Evolutionary conservation across 1,140 invertebrate genomes (phyloP).

Genomic region (Trachymyrmex septentrionalis): DNA sequence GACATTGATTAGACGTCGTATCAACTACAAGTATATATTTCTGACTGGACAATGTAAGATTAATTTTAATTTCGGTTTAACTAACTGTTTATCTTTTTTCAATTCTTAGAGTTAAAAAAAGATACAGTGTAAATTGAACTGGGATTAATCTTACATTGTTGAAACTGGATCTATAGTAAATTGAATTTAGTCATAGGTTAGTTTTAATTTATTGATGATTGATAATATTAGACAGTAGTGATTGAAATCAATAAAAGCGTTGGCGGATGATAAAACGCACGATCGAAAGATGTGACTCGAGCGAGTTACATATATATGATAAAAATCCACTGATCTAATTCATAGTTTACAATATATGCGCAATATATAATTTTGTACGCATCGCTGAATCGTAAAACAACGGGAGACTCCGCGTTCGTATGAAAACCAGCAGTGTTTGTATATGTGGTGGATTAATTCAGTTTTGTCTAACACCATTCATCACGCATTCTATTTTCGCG

Average conservation of each 20-base stretch:
- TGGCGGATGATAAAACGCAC: background rate
- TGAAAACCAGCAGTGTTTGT: background rate
- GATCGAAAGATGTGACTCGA: constrained; percentile 5
- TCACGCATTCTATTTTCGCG: constrained; percentile 46
- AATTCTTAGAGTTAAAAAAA: too few relatives aligned
- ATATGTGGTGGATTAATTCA: constrained; percentile 14
- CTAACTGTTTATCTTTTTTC: too few relatives aligned
- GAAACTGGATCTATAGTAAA: background rate
- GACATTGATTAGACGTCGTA: too few relatives aligned
- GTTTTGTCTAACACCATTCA: constrained; percentile 18
- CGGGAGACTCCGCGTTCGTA: background rate
- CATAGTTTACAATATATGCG: background rate
- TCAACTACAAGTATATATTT: too few relatives aligned
- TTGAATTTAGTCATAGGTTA: background rate
- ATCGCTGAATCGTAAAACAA: background rate
- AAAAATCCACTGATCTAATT: constrained; percentile 21
- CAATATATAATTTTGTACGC: background rate
- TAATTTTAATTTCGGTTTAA: too few relatives aligned
- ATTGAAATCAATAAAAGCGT: background rate
- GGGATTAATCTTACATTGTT: too few relatives aligned
- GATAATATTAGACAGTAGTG: background rate
- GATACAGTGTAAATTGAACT: too few relatives aligned
- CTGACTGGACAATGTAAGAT: too few relatives aligned
- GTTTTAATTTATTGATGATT: constrained; percentile 1
- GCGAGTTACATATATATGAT: background rate